These are phyloP conservation scores for Caretta caretta DNA, from an alignment of 2,113 vertebrate species.

Conservation along the genomic window DNA sequence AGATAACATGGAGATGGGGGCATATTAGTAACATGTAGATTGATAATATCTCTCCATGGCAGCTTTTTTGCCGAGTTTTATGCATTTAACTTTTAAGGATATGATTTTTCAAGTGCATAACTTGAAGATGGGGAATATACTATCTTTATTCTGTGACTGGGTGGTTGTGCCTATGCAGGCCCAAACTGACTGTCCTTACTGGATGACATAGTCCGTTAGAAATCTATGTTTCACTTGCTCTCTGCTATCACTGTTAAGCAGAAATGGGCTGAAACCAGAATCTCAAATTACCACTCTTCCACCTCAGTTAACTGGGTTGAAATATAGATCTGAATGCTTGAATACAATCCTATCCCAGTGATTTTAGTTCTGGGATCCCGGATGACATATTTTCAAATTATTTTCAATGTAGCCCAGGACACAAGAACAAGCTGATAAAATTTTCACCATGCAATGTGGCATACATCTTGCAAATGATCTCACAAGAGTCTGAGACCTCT, in stretches of 20 bases:
- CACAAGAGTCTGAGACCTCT: neutral
- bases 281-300: neutral
- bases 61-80: neutral
- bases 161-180: neutral
- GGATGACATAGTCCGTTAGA: neutral
- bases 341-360: neutral
- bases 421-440: neutral
- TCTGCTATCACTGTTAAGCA: neutral
- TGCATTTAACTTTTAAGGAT: neutral
- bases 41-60: neutral
- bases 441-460: neutral
- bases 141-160: fast-evolving
- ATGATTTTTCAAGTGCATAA: neutral
- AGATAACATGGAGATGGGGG: neutral
- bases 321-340: neutral
- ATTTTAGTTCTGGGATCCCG: neutral
- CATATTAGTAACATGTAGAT: neutral
- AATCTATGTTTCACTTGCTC: neutral
- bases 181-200: neutral
- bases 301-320: neutral
- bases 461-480: neutral
- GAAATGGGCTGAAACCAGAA: neutral
- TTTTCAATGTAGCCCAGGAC: neutral
- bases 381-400: neutral
- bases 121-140: neutral